Conservation (phyloP, 2,888 invertebrate species). For the Deilephila porcellus region DNA sequence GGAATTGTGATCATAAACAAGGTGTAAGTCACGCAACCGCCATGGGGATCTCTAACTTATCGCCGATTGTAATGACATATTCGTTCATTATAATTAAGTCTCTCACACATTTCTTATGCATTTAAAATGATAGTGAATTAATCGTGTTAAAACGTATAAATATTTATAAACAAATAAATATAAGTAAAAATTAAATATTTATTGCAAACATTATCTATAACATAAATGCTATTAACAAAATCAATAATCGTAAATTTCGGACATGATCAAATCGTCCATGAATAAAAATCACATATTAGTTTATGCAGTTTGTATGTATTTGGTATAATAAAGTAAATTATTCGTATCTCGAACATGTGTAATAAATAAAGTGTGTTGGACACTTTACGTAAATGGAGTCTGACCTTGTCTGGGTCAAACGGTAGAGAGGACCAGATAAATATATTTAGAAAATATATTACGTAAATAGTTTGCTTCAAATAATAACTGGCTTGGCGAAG, state of each 20-base stretch:
- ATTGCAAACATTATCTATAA: not conserved
- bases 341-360: slow-evolving; percentile 1
- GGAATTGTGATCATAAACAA: slow-evolving; percentile 52
- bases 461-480: too few species aligned
- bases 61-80: slow-evolving; percentile 1
- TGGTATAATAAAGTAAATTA: not conserved
- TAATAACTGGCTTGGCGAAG: too few species aligned
- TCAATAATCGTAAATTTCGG: slow-evolving; percentile 3
- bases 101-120: not conserved
- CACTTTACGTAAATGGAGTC: not conserved
- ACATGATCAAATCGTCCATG: not conserved
- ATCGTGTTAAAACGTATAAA: not conserved
- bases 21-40: slow-evolving; percentile 53
- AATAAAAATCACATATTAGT: slow-evolving; percentile 8
- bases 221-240: slow-evolving; percentile 1
- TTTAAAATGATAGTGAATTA: not conserved
- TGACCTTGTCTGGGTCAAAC: slow-evolving; percentile 10
- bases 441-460: not conserved
- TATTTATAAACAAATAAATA: not conserved
- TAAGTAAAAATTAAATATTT: not conserved
- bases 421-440: not conserved
- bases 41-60: not conserved
- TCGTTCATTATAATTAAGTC: not conserved
- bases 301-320: not conserved
- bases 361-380: slow-evolving; percentile 7